These are phyloP conservation scores for Nannoperca obscura DNA, from an alignment of 2,797 vertebrate species.

Conservation along the genomic window DNA sequence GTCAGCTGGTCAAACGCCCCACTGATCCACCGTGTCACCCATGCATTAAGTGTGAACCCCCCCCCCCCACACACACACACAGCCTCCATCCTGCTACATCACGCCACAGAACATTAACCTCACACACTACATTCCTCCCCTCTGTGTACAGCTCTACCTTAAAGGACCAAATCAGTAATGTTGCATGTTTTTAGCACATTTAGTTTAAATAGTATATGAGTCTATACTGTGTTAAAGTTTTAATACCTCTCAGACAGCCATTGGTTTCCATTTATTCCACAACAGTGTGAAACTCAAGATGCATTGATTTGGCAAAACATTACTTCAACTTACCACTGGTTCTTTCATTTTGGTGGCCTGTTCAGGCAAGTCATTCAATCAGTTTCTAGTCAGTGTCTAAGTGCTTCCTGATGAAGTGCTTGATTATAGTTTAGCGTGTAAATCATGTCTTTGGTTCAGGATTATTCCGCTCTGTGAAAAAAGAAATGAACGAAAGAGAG, in stretches of 20 bases:
- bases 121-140: conserved; percentile 20
- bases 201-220: not conserved
- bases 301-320: not conserved
- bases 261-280: not conserved
- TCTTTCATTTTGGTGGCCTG: not conserved
- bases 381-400: not conserved
- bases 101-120: conserved; percentile 54
- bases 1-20: conserved; percentile 75
- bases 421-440: not conserved
- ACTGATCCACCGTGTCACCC: conserved; percentile 64
- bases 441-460: not conserved
- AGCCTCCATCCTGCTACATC: conserved; percentile 48
- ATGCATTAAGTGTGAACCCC: conserved; percentile 74
- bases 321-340: not conserved
- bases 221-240: not conserved
- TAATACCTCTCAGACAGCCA: not conserved
- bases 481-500: not conserved
- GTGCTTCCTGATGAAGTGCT: not conserved
- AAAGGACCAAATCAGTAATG: conserved; percentile 10
- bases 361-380: not conserved
- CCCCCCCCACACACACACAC: conserved; percentile 17
- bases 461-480: not conserved
- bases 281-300: not conserved
- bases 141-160: conserved; percentile 15
- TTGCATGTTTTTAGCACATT: conserved; percentile 18